Evolutionary conservation across 2,888 invertebrate species (phyloP).

Genomic region (Amblyjoppa fuscipennis): DNA sequence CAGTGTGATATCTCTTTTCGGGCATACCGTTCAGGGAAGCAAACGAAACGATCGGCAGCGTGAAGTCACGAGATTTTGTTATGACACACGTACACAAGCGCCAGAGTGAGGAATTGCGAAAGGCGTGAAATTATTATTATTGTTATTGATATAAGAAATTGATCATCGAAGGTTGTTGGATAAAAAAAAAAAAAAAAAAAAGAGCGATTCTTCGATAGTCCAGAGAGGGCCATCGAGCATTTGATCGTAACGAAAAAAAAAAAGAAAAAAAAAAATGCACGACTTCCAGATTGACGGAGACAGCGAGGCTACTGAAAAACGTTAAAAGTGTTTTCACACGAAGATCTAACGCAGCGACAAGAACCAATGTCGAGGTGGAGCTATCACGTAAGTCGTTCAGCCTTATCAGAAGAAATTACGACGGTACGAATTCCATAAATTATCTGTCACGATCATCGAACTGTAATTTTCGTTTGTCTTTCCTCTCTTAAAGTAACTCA

Average conservation of each 20-base stretch:
- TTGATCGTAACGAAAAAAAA: slow-evolving; percentile 69
- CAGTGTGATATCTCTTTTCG: slow-evolving; percentile 3
- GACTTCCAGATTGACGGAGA: slow-evolving; percentile 96
- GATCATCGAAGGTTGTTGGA: neutral
- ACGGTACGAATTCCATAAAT: slow-evolving; percentile 8
- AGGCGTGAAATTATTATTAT: slow-evolving; percentile 12
- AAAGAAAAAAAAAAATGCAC: slow-evolving; percentile 68
- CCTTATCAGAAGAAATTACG: slow-evolving; percentile 50
- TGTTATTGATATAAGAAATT: neutral
- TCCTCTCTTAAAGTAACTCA: neutral
- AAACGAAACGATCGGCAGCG: slow-evolving; percentile 1
- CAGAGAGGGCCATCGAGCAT: slow-evolving; percentile 50
- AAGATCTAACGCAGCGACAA: slow-evolving; percentile 89
- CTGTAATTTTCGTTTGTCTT: neutral
- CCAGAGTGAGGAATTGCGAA: slow-evolving; percentile 6
- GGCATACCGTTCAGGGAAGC: slow-evolving; percentile 19
- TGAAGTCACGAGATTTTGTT: slow-evolving; percentile 32
- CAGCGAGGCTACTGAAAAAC: slow-evolving; percentile 97
- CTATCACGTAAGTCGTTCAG: slow-evolving; percentile 94
- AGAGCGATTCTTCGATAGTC: slow-evolving; percentile 29
- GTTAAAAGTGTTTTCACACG: slow-evolving; percentile 97
- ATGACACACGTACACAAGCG: neutral
- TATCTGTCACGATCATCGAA: neutral
- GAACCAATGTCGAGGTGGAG: slow-evolving; percentile 95
- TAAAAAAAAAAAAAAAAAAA: slow-evolving; percentile 48